Base-by-base conservation (phyloP, 2,888 invertebrate species). In the Cantharis rufa region DNA sequence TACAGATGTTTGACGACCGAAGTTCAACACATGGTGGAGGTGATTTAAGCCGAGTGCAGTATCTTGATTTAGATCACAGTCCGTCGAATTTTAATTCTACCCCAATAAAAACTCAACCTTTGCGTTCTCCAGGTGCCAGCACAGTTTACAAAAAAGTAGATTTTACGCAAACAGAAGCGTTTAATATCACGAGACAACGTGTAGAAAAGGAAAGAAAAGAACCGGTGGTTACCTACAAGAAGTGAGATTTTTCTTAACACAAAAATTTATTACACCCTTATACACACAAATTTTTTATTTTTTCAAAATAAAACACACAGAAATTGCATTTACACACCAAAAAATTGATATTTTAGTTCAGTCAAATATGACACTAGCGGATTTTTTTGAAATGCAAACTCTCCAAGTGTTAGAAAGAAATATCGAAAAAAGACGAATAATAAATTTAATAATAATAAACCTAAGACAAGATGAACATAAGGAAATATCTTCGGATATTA, bases 111-210 rank as follows among this genome's bases (percentile, higher is more conserved):
- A 16, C 71, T 21, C 82, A 81, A 78, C 81, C 84, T 15, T 72
- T 81, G 13, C 79, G 83, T 48, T 83, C 84, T n/a, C 83, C 83
- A 2, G 84, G 83, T 64, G 82, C 83, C 11, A 82, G 77, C 76
- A 90, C 94, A 0, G 95, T 95, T 10, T 98, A 98, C 88, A 96
- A 97, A 87, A 95, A 95, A 1, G 97, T 98, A 0, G 98, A 98
- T 89, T 98, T 98, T 89, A 90, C 96, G 71, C 98, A 97, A 90
- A 98, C 98, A 0, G 94, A 96, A 86, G 98, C 97, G 7, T 96
- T 98, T 85, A 96, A 95, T 88, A 93, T 94, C 78, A 96, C 95
- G 61, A 91, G 94, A 71, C 93, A 94, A 85, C 93, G 94, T 84
- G 93, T 94, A 0, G 95, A 94, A 85, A 93, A 92, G 79, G 92